Evolutionary conservation across 2,888 invertebrate species (phyloP), one percentile per base, ranked within the genome.

Genomic region (Melangyna quadrimaculata): DNA sequence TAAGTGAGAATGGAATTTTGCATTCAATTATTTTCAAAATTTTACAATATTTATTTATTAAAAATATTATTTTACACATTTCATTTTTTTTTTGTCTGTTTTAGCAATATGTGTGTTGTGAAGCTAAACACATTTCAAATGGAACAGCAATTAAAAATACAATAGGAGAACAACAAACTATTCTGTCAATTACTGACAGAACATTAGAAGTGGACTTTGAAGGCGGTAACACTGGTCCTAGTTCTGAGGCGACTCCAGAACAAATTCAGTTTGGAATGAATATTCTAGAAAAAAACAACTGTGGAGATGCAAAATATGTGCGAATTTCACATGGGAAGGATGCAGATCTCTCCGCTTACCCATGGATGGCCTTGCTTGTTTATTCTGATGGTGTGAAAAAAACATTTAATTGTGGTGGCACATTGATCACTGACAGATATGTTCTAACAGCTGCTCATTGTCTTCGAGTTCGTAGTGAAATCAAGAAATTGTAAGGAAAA

Each of bases 351-450:
- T 94, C 93, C 72, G 95, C 95, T 88, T 95, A 94, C 91, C 95
- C 95, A 0, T 96, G 95, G 95, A 95, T 96, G 95, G 95, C 94
- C 0, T 91, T 95, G 1, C 89, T 96, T 10, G 93, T 94, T 0
- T 96, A 95, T 88, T 9, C 35, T 9, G 70, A 40, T n/a, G 29
- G 22, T 0, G 24, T 53, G 17, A 89, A 91, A 45, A 90, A 92
- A 87, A 10, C 22, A 0, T 24, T 63, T 29, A 91, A 91, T 48
- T 88, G 88, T 79, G 88, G 87, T 22, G 88, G 88, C n/a, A 65
- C 88, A 3, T 63, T 89, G 48, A 88, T 89, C 7, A 87, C 86
- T 1, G 69, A 78, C 19, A 59, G 83, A 59, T 88, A 88, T 77
- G 82, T 89, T 19, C 53, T 89, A 14, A 88, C 89, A 0, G 88